phyloP scores from a whole-genome alignment of 2,888 invertebrate genomes.

The Caradrina clavipalpis region DNA sequence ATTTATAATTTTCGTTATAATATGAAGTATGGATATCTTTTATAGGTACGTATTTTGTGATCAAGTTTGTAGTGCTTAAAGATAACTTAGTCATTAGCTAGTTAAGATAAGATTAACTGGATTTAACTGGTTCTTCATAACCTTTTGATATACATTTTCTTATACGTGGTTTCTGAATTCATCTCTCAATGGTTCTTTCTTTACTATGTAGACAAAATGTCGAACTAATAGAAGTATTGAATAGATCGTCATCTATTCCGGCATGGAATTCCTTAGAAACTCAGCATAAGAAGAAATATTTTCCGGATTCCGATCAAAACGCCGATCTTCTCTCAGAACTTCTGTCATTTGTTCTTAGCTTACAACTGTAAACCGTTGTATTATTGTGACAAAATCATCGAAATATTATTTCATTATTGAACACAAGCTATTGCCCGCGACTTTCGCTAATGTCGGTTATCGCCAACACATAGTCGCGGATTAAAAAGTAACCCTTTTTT shows the following conservation, averaged over 20 bases:
- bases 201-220: background rate
- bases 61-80: background rate
- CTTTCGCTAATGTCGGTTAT: too few species aligned
- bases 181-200: background rate
- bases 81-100: slow-evolving; percentile 13
- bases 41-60: slow-evolving; percentile 28
- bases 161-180: too few species aligned
- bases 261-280: background rate
- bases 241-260: background rate
- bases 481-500: too few species aligned
- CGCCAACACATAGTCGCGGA: too few species aligned
- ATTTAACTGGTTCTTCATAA: background rate
- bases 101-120: background rate
- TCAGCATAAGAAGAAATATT: background rate
- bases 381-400: too few species aligned
- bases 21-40: slow-evolving; percentile 15
- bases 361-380: too few species aligned
- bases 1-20: slow-evolving; percentile 35
- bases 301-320: too few species aligned
- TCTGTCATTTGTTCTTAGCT: too few species aligned
- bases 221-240: too few species aligned
- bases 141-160: slow-evolving; percentile 4
- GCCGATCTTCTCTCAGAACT: too few species aligned
- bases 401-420: too few species aligned
- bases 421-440: too few species aligned